phyloP scores from a whole-genome alignment of 2,113 vertebrate genomes.

The Coptodon rendalli region DNA sequence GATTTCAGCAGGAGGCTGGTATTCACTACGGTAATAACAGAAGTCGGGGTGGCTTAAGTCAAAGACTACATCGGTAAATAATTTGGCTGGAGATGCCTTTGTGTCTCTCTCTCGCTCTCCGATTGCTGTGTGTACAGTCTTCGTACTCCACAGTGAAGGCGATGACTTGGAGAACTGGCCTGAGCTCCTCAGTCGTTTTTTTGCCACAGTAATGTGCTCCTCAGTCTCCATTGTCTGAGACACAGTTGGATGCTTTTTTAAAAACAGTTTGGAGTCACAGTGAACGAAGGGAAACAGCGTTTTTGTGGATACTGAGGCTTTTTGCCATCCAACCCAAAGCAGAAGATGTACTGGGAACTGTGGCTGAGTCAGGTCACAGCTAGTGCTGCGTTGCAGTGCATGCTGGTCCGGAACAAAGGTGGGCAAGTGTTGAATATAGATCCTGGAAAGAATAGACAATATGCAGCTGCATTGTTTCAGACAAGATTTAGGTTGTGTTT shows the following conservation, averaged over 20 bases:
- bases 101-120: not conserved
- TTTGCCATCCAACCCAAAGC: not conserved
- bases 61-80: slow-evolving; percentile 20
- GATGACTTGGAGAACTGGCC: not conserved
- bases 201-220: not conserved
- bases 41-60: slow-evolving; percentile 2
- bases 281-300: not conserved
- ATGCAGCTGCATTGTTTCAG: not conserved
- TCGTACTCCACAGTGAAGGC: not conserved
- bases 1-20: slow-evolving; percentile 12
- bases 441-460: not conserved
- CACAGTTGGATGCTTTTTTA: not conserved
- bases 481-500: fast-evolving
- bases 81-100: not conserved
- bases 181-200: not conserved
- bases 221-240: not conserved
- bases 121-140: not conserved
- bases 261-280: not conserved
- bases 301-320: not conserved
- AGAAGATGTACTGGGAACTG: slow-evolving; percentile 74
- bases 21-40: slow-evolving; percentile 18
- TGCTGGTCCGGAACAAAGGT: slow-evolving; percentile 72
- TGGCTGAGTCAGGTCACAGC: slow-evolving; percentile 69
- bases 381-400: slow-evolving; percentile 55
- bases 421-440: slow-evolving; percentile 10